Base-by-base conservation (phyloP, 2,113 vertebrate genomes). In the Peromyscus californicus region DNA sequence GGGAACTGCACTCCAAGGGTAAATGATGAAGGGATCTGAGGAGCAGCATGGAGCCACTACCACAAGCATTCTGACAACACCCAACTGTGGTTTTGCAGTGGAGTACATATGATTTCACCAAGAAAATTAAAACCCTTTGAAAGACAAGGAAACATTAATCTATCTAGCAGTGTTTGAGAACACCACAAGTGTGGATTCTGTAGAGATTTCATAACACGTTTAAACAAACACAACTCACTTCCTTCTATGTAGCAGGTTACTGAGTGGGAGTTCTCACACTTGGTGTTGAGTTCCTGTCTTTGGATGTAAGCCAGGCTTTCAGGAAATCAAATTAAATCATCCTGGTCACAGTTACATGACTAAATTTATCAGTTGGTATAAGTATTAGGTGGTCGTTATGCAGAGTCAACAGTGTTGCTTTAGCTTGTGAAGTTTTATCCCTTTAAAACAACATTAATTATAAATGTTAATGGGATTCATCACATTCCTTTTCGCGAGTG, bases 1-100 rank as follows among this genome's bases (percentile, higher is more conserved):
- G 86, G n/a, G 95, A 93, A 96, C 90, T 89, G 24, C 11, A 74
- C 36, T 79, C 65, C n/a, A 61, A 93, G 51, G 45, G 16, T 72
- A 3, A 29, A n/a, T 96, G 91, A 72, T 95, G 67, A 86, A 86
- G 39, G 36, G 70, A 94, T 63, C 13, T 70, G 76, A 78, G 74
- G 91, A 72, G 61, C 33, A 80, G 31, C 26, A 45, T 1, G 54
- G 31, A 96, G 48, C 5, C 54, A 59, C 24, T 59, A 45, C 86
- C 10, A 74, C 72, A 96, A 93, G 89, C 45, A 94, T 89, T 88
- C 86, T 93, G 22, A 95, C 17, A 91, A 3, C 8, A 48, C 12
- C 13, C 57, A 93, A 96, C 89, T 84, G 42, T 85, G 80, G 70
- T 78, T 92, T 96, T 89, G 57, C 11, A 21, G 1, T 26, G 17